A percentile compares a stretch with the other conserved stretches of the same genome.
phyloP scores from a whole-genome alignment of 2,888 invertebrate species.

The Caenorhabditis parvicauda region DNA sequence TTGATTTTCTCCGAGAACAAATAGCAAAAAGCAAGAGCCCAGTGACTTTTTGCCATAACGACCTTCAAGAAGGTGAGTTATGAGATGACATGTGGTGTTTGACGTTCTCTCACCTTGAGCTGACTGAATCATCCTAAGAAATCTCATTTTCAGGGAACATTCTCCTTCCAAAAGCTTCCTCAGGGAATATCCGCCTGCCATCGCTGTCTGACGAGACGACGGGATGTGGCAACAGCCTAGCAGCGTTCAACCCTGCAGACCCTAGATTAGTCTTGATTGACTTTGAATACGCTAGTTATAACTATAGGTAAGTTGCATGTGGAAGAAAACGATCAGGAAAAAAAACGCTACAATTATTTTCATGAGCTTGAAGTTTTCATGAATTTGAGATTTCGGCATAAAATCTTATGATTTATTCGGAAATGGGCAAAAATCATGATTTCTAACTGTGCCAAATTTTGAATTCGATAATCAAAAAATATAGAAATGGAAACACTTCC shows the following conservation, averaged over 20 bases:
- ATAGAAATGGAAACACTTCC: too few relatives aligned
- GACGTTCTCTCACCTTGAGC: conserved; percentile 39
- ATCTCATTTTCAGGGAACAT: conserved; percentile 60
- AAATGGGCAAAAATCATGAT: too few relatives aligned
- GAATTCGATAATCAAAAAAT: too few relatives aligned
- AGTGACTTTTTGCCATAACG: conserved; percentile 70
- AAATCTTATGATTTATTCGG: too few relatives aligned
- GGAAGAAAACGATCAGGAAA: neutral
- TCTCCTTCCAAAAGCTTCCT: conserved; percentile 62
- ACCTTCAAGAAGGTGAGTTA: conserved; percentile 62
- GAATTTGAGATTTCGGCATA: neutral
- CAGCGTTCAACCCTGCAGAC: conserved; percentile 60
- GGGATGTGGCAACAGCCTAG: conserved; percentile 41
- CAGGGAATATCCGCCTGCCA: conserved; percentile 58
- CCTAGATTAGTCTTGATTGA: conserved; percentile 77
- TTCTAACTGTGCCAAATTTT: too few relatives aligned
- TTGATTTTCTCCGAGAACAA: conserved; percentile 35
- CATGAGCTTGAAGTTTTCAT: neutral
- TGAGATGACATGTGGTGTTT: too few relatives aligned
- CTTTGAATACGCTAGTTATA: conserved; percentile 92
- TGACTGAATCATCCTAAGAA: neutral
- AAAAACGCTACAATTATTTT: neutral
- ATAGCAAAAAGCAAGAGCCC: conserved; percentile 69
- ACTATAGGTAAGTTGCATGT: conserved; percentile 69
- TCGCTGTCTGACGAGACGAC: conserved; percentile 48